Evolutionary conservation across 2,797 vertebrate genomes (phyloP).

Genomic region (Garrulus glandarius): DNA sequence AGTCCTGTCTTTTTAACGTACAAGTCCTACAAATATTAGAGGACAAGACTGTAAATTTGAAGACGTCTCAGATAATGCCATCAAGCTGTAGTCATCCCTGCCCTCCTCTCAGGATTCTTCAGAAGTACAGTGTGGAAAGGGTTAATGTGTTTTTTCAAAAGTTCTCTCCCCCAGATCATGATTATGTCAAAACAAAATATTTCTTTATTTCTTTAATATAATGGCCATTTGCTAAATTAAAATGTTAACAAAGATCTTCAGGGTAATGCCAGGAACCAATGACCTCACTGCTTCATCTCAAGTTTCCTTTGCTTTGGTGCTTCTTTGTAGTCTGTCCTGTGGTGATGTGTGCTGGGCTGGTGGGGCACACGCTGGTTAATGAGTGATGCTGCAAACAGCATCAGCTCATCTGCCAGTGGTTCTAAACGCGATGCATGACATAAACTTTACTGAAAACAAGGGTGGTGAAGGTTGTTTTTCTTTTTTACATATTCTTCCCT

Average conservation of each 20-base stretch:
- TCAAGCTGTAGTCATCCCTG: rapidly evolving
- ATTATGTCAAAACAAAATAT: neutral
- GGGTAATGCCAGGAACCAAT: neutral
- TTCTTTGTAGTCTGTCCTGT: neutral
- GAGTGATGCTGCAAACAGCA: neutral
- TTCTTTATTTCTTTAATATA: neutral
- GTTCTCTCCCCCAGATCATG: neutral
- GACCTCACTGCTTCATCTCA: neutral
- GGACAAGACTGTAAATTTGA: neutral
- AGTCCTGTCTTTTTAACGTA: neutral
- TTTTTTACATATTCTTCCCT: neutral
- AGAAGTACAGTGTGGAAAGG: neutral
- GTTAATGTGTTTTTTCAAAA: neutral
- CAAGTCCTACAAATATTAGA: neutral
- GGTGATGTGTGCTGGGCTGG: neutral
- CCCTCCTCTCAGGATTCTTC: neutral
- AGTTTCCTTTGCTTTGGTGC: neutral
- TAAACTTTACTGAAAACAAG: neutral
- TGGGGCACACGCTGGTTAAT: neutral
- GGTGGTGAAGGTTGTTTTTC: neutral
- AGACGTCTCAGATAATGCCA: neutral
- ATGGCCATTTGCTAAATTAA: neutral
- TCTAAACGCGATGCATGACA: neutral
- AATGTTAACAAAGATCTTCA: neutral
- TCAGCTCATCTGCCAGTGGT: neutral